Percentiles rank a stretch among this genome's conserved stretches.
These are phyloP conservation scores for Drosophila sechellia DNA, from an alignment of 1,140 invertebrate genomes.

Conservation along the genomic window DNA sequence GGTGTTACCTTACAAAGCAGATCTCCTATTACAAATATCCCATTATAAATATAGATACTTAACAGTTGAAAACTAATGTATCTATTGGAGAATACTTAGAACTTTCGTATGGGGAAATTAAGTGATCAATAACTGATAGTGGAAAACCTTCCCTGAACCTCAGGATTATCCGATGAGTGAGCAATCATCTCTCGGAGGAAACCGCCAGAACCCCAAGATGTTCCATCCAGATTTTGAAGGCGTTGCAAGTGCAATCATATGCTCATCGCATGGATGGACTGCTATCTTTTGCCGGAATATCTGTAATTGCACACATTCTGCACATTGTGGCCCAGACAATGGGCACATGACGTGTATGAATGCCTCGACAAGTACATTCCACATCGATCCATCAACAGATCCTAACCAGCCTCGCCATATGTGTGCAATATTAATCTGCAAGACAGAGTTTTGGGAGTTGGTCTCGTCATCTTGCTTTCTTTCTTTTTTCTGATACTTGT, in stretches of 20 bases:
- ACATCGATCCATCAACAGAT: constrained; percentile 64
- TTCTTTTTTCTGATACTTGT: constrained; percentile 31
- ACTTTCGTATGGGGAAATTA: constrained; percentile 15
- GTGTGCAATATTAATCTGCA: constrained; percentile 78
- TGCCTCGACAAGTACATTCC: constrained; percentile 54
- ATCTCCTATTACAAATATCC: constrained; percentile 11
- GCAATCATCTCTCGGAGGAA: constrained; percentile 3
- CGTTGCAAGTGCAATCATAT: constrained; percentile 51
- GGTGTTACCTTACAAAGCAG: neutral
- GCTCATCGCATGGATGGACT: constrained; percentile 32
- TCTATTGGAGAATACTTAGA: neutral
- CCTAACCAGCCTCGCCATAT: constrained; percentile 54
- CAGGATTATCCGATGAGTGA: constrained; percentile 25
- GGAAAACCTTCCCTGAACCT: neutral
- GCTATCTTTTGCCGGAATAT: constrained; percentile 48
- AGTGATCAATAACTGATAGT: constrained; percentile 17
- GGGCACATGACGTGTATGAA: constrained; percentile 42
- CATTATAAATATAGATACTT: neutral
- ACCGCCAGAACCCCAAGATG: constrained; percentile 1
- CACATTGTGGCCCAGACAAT: constrained; percentile 40
- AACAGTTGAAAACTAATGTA: constrained; percentile 6
- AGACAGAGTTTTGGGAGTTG: constrained; percentile 32
- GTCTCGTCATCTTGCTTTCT: constrained; percentile 38
- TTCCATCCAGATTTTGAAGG: constrained; percentile 9
- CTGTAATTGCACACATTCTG: constrained; percentile 48